phyloP scores from a whole-genome alignment of 2,888 invertebrate species.

The Athripsodes cinereus region DNA sequence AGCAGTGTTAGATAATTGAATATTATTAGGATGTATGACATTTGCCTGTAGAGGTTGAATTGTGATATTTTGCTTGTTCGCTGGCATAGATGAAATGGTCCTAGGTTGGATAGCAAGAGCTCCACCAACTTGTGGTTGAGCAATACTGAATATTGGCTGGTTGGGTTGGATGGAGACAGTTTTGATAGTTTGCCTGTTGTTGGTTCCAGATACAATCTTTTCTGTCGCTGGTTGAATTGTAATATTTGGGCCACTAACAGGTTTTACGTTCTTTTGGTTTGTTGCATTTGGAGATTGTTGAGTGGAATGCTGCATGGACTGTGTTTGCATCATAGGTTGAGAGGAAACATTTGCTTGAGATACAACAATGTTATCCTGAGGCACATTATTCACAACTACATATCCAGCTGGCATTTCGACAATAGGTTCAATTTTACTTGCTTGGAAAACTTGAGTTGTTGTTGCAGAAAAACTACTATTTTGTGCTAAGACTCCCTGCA shows the following conservation, averaged over 20 bases:
- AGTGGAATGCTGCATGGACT: slow-evolving; percentile 29
- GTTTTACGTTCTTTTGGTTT: slow-evolving; percentile 42
- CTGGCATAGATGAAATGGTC: slow-evolving; percentile 17
- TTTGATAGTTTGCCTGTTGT: slow-evolving; percentile 42
- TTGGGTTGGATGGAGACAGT: slow-evolving; percentile 33
- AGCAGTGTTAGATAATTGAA: slow-evolving; percentile 34
- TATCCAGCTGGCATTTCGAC: slow-evolving; percentile 69
- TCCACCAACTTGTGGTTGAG: slow-evolving; percentile 23
- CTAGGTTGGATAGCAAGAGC: slow-evolving; percentile 22
- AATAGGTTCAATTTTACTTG: slow-evolving; percentile 77
- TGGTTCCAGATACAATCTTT: slow-evolving; percentile 31
- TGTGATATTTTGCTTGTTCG: slow-evolving; percentile 42
- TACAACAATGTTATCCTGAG: slow-evolving; percentile 40
- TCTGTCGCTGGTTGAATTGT: slow-evolving; percentile 47
- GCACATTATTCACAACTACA: slow-evolving; percentile 61
- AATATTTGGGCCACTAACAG: slow-evolving; percentile 40
- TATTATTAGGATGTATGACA: slow-evolving; percentile 43
- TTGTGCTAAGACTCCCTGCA: slow-evolving; percentile 73
- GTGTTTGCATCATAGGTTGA: slow-evolving; percentile 43
- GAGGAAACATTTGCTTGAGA: slow-evolving; percentile 34
- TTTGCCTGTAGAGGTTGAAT: slow-evolving; percentile 43
- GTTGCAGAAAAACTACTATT: slow-evolving; percentile 81
- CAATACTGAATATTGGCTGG: slow-evolving; percentile 25
- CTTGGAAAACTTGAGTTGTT: slow-evolving; percentile 78
- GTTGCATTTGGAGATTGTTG: slow-evolving; percentile 36